phyloP scores from a whole-genome alignment of 2,113 vertebrate genomes.

The Scalopus aquaticus region DNA sequence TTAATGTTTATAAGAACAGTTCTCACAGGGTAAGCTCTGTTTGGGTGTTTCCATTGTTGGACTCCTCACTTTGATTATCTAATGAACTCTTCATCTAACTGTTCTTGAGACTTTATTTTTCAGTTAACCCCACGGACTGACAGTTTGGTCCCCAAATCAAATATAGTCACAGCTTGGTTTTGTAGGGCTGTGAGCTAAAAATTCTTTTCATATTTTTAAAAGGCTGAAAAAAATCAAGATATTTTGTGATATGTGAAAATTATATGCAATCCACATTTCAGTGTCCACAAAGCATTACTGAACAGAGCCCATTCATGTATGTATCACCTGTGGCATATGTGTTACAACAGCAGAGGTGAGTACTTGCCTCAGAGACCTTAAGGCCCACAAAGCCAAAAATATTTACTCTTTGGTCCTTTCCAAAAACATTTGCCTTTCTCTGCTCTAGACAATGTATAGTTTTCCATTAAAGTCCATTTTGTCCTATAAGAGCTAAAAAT shows the following conservation, averaged over 20 bases:
- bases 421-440: neutral
- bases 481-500: neutral
- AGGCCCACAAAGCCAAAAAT: neutral
- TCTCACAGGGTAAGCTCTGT: too few species aligned
- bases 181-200: neutral
- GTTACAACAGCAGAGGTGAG: neutral
- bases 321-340: neutral
- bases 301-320: neutral
- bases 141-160: neutral
- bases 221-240: neutral
- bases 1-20: too few species aligned
- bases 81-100: too few species aligned
- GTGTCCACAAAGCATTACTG: neutral
- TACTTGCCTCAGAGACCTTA: neutral
- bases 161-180: neutral
- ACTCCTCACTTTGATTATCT: too few species aligned
- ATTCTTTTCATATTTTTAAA: neutral
- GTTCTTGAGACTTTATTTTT: too few species aligned
- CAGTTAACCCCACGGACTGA: neutral
- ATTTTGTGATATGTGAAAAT: neutral
- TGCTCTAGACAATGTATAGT: neutral
- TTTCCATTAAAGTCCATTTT: constrained; percentile 30
- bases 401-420: neutral
- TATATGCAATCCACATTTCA: constrained; percentile 37
- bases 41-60: too few species aligned